Base-by-base conservation (phyloP, 1,140 invertebrate genomes). In the Druon quercuslanigerum region DNA sequence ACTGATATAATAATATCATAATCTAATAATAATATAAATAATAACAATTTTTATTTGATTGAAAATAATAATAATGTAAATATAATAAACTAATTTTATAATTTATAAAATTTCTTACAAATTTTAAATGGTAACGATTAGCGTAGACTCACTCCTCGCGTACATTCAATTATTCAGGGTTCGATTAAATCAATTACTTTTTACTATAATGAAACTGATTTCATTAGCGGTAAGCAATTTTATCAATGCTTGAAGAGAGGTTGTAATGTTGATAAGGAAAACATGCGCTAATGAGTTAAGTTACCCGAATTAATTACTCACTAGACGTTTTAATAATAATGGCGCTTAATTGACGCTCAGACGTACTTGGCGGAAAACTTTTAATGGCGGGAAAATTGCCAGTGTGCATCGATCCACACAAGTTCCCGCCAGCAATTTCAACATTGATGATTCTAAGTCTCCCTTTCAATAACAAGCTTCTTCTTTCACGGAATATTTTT, bases 291-390 rank as follows among this genome's bases (percentile, higher is more conserved):
- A 19, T 17, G 52, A 17, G 52, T n/a, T 54, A 6, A 54, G 52
- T 54, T 17, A 54, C 52, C 51, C 17, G 52, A 9, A 54, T 54
- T 54, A 54, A 54, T 54, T 54, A 17, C n/a, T 54, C n/a, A 17
- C 52, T 76, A 71, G 20, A 54, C 70, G 70, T 50, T 56, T 73
- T 57, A 60, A 72, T 76, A 76, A 76, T 76, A 72, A 71, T 52
- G 70, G 50, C 75, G 73, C 75, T 77, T 73, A 77, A 77, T 77
- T 77, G 75, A 77, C 70, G 73, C 71, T 71, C 73, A 77, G 71
- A 77, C 75, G 71, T 60, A 72, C 75, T 77, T 66, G 51, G 50
- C 51, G 66, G 71, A 54, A 54, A 54, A 54, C 51, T 54, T 54
- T 54, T 54, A 54, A 54, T 54, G 51, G 11, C 51, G 51, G 16